Evolutionary conservation across 2,888 invertebrate genomes (phyloP).

Genomic region (Exephanes ischioxanthus): DNA sequence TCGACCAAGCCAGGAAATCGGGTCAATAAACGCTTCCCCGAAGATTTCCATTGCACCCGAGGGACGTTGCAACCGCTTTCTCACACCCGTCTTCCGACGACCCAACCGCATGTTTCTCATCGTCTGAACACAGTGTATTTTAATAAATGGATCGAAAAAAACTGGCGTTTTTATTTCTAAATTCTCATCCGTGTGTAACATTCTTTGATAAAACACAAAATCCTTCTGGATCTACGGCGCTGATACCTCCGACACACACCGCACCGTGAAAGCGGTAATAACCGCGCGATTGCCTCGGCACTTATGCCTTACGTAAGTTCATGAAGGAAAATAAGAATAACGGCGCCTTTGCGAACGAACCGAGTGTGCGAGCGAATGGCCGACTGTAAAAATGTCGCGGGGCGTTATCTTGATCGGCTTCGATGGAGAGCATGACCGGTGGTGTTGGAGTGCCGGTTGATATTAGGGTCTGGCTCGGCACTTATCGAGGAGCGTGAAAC

Average conservation of each 20-base stretch:
- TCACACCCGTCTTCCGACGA: not conserved
- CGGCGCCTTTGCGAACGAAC: slow-evolving; percentile 12
- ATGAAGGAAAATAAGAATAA: slow-evolving; percentile 45
- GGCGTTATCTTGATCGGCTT: slow-evolving; percentile 41
- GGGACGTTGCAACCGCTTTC: not conserved
- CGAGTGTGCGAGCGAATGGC: slow-evolving; percentile 29
- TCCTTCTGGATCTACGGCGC: not conserved
- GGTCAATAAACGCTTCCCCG: slow-evolving; percentile 76
- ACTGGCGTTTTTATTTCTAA: not conserved
- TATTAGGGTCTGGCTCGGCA: slow-evolving; percentile 27
- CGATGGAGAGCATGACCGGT: not conserved
- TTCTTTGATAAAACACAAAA: not conserved
- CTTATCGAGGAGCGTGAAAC: not conserved
- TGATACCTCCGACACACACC: not conserved
- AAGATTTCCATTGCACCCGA: slow-evolving; percentile 71
- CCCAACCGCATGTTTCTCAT: not conserved
- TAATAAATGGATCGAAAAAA: not conserved
- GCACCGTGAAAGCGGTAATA: slow-evolving; percentile 12
- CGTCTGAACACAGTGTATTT: not conserved
- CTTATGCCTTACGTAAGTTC: not conserved
- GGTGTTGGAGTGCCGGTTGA: slow-evolving; percentile 48
- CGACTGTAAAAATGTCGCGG: slow-evolving; percentile 49
- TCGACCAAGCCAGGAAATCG: slow-evolving; percentile 63
- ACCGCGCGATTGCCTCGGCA: not conserved
- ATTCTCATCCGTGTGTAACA: not conserved